These are phyloP conservation scores for Hesperia comma DNA, from an alignment of 2,888 invertebrate genomes.

Conservation along the genomic window DNA sequence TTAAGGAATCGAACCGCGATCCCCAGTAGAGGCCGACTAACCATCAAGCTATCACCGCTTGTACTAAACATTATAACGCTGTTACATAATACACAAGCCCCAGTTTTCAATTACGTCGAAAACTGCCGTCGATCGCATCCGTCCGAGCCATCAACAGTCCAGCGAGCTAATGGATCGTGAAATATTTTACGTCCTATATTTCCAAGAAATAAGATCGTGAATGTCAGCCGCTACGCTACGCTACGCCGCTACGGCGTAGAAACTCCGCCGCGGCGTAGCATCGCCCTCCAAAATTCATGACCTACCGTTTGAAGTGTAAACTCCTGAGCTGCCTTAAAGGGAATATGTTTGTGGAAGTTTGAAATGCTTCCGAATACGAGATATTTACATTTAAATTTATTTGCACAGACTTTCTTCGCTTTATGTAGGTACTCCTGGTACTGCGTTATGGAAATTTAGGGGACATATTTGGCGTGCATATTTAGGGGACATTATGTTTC, in stretches of 20 bases:
- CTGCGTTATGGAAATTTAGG: slow-evolving; percentile 9
- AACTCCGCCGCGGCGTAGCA: slow-evolving; percentile 39
- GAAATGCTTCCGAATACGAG: slow-evolving; percentile 51
- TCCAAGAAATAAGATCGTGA: slow-evolving; percentile 39
- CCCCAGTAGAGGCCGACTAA: too few species aligned
- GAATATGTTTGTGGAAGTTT: slow-evolving; percentile 58
- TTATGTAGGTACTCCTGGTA: slow-evolving; percentile 35
- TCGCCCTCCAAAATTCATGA: slow-evolving; percentile 69
- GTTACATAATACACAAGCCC: not conserved
- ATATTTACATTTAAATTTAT: slow-evolving; percentile 42
- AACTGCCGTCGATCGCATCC: slow-evolving; percentile 27
- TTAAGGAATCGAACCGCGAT: too few species aligned
- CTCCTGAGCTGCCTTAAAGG: slow-evolving; percentile 53
- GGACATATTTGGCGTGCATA: slow-evolving; percentile 16
- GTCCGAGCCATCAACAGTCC: slow-evolving; percentile 30
- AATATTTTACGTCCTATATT: slow-evolving; percentile 47
- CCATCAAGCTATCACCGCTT: too few species aligned
- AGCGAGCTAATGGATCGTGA: slow-evolving; percentile 39
- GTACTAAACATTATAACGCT: not conserved
- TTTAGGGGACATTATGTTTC: slow-evolving; percentile 17
- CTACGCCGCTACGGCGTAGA: slow-evolving; percentile 21
- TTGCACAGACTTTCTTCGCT: slow-evolving; percentile 36
- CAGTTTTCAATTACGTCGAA: slow-evolving; percentile 30
- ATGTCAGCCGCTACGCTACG: slow-evolving; percentile 8
- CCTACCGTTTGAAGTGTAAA: slow-evolving; percentile 67